These are phyloP conservation scores for Myxocyprinus asiaticus DNA, from an alignment of 2,113 vertebrate genomes.

Conservation along the genomic window DNA sequence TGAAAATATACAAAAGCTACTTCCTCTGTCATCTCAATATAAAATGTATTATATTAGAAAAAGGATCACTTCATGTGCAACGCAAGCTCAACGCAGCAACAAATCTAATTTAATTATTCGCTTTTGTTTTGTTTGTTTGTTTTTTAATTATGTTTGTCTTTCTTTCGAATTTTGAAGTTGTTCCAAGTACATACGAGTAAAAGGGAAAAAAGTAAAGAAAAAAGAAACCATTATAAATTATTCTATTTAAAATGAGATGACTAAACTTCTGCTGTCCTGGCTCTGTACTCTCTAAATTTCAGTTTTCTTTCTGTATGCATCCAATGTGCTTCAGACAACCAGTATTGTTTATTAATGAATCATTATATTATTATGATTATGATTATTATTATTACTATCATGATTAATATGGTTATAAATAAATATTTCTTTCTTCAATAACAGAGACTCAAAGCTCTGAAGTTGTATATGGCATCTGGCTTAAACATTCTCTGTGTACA, in stretches of 20 bases:
- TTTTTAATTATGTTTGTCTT: constrained; percentile 51
- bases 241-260: constrained; percentile 62
- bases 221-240: constrained; percentile 57
- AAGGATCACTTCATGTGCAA: constrained; percentile 67
- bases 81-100: constrained; percentile 66
- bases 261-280: constrained; percentile 61
- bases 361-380: constrained; percentile 70
- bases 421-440: constrained; percentile 76
- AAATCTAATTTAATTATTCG: constrained; percentile 44
- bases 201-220: constrained; percentile 49
- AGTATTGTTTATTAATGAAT: constrained; percentile 75
- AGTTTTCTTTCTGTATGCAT: constrained; percentile 70
- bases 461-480: neutral
- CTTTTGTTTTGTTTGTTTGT: constrained; percentile 47
- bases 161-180: constrained; percentile 60
- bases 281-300: constrained; percentile 62
- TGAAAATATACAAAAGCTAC: constrained; percentile 64
- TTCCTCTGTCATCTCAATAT: constrained; percentile 61
- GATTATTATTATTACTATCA: constrained; percentile 69
- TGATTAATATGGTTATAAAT: constrained; percentile 74
- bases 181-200: constrained; percentile 61
- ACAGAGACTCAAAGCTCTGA: constrained; percentile 41
- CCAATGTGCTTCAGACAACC: constrained; percentile 74
- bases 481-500: neutral
- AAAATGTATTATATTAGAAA: constrained; percentile 63